These are phyloP conservation scores for Myotis planiceps DNA, from an alignment of 2,797 vertebrate species.

Conservation along the genomic window DNA sequence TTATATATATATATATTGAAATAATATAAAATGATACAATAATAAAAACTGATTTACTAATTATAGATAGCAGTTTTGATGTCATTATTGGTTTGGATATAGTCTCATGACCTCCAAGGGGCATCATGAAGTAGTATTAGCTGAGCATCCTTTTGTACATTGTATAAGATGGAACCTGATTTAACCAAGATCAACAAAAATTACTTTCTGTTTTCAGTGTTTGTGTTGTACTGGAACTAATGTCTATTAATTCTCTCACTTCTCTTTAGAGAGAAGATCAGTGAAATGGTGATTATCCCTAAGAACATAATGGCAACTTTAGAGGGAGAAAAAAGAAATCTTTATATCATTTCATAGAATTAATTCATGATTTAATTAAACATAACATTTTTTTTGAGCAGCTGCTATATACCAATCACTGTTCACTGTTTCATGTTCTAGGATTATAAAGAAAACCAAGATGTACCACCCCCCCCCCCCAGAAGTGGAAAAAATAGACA, in stretches of 20 bases:
- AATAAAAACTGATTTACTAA: not conserved
- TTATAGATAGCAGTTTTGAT: not conserved
- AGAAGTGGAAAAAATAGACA: not conserved
- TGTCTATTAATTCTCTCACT: not conserved
- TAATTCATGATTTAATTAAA: not conserved
- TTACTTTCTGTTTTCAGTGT: not conserved
- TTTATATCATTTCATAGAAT: not conserved
- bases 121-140: not conserved
- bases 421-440: not conserved
- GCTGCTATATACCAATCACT: not conserved
- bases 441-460: not conserved
- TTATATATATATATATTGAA: not conserved
- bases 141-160: not conserved
- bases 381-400: not conserved
- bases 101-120: not conserved
- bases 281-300: not conserved
- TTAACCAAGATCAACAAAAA: not conserved
- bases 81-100: not conserved
- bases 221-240: not conserved
- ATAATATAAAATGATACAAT: conserved; percentile 15
- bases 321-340: not conserved
- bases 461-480: too few relatives aligned
- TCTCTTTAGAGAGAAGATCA: not conserved
- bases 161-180: not conserved
- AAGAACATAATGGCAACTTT: not conserved